These are phyloP conservation scores for Macrosiphum euphorbiae DNA, from an alignment of 2,888 invertebrate genomes.

Conservation along the genomic window DNA sequence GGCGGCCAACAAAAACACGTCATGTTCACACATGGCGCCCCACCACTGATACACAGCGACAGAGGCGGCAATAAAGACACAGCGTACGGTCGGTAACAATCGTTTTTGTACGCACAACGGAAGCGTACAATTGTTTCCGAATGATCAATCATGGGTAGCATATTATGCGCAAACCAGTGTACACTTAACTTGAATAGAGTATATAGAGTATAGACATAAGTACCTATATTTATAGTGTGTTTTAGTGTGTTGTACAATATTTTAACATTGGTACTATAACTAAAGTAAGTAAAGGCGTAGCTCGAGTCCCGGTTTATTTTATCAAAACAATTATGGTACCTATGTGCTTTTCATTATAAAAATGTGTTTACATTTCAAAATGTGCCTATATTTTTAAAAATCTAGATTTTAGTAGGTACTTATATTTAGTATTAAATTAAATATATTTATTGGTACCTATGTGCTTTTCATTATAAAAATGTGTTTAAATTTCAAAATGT, in stretches of 20 bases:
- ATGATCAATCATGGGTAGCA: no score
- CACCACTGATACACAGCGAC: no score
- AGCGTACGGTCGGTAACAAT: no score
- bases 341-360: not conserved
- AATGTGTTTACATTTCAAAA: not conserved
- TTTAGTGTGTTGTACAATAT: not conserved
- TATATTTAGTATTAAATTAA: not conserved
- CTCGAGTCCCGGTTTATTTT: not conserved
- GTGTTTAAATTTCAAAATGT: not conserved
- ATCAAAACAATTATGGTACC: not conserved
- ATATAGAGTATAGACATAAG: not conserved
- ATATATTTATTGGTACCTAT: not conserved
- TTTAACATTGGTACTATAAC: not conserved
- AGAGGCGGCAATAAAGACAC: no score
- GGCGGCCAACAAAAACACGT: no score
- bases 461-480: not conserved
- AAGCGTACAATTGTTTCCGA: no score
- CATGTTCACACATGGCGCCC: no score
- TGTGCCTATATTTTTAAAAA: not conserved
- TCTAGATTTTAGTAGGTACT: not conserved
- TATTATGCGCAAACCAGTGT: not conserved
- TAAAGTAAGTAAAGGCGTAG: not conserved
- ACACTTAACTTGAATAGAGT: no score
- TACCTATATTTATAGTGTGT: not conserved
- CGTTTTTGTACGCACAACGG: no score